Percentiles rank a stretch among this genome's conserved stretches.
phyloP scores from a whole-genome alignment of 2,113 vertebrate genomes.

The Macroglossus sobrinus region DNA sequence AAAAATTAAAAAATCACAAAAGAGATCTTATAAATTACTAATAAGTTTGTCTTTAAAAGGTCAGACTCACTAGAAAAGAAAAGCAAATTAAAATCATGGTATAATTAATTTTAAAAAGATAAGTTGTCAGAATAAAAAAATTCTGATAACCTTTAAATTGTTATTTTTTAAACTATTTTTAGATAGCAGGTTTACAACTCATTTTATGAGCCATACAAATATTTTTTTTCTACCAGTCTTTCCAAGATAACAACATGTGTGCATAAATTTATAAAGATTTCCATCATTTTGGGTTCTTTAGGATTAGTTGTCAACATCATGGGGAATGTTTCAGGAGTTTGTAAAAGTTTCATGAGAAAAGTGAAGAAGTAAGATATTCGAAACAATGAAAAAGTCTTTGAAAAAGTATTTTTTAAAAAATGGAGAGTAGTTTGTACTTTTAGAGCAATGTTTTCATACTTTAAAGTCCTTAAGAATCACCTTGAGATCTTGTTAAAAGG shows the following conservation, averaged over 20 bases:
- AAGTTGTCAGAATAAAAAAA: background rate
- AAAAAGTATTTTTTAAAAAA: background rate
- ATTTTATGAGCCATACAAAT: background rate
- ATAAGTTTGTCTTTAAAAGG: background rate
- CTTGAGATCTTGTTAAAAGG: background rate
- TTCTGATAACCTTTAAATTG: background rate
- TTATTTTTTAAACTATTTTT: background rate
- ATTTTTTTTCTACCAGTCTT: background rate
- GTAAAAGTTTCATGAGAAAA: constrained; percentile 10
- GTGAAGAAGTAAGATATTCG: background rate
- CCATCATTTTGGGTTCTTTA: background rate
- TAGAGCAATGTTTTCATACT: background rate
- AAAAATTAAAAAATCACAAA: background rate
- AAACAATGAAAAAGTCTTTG: background rate
- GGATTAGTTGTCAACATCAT: background rate
- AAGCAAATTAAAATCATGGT: background rate
- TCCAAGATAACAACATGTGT: background rate
- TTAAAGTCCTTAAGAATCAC: background rate
- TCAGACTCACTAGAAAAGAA: background rate
- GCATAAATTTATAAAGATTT: background rate
- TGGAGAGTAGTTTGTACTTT: background rate
- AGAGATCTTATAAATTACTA: background rate
- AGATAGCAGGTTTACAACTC: background rate
- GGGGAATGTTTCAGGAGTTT: background rate
- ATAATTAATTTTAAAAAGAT: background rate